A percentile compares a stretch with the other conserved stretches of the same genome.
phyloP scores from a whole-genome alignment of 53 echinoderm and acorn worm genomes.

The Patiria pectinifera region DNA sequence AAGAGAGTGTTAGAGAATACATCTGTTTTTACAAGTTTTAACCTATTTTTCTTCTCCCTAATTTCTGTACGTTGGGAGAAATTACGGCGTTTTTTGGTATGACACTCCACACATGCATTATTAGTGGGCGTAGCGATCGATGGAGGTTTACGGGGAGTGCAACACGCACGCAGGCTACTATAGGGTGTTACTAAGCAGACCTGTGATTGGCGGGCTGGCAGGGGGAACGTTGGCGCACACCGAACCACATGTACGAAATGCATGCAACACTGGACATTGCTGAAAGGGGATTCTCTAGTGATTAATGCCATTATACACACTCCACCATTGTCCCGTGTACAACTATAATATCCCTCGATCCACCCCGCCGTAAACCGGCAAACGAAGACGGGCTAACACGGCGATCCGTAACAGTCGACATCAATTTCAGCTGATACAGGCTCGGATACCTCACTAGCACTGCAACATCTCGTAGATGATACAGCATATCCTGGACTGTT shows the following conservation, averaged over 20 bases:
- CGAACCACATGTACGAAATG: background rate
- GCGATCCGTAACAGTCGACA: background rate
- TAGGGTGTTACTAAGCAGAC: constrained; percentile 1
- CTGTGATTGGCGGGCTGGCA: constrained; percentile 26
- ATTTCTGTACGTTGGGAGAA: background rate
- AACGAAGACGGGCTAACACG: background rate
- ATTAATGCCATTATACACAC: constrained; percentile 37
- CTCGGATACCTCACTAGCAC: background rate
- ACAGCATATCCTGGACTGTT: constrained; percentile 29
- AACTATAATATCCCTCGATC: constrained; percentile 11
- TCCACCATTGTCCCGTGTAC: background rate
- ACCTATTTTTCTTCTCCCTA: background rate
- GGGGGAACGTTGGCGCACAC: background rate
- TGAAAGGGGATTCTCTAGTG: background rate
- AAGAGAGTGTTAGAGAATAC: too few relatives aligned
- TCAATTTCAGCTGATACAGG: background rate
- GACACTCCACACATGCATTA: background rate
- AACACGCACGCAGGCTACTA: background rate
- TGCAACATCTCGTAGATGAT: background rate
- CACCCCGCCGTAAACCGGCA: constrained; percentile 4
- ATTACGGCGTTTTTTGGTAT: background rate
- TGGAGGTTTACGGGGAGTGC: constrained; percentile 31
- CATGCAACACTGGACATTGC: constrained; percentile 44
- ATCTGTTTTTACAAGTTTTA: too few relatives aligned
- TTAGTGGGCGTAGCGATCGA: constrained; percentile 23